These are phyloP conservation scores for Trichacis sp. DNA, from an alignment of 2,888 invertebrate species.

Conservation along the genomic window DNA sequence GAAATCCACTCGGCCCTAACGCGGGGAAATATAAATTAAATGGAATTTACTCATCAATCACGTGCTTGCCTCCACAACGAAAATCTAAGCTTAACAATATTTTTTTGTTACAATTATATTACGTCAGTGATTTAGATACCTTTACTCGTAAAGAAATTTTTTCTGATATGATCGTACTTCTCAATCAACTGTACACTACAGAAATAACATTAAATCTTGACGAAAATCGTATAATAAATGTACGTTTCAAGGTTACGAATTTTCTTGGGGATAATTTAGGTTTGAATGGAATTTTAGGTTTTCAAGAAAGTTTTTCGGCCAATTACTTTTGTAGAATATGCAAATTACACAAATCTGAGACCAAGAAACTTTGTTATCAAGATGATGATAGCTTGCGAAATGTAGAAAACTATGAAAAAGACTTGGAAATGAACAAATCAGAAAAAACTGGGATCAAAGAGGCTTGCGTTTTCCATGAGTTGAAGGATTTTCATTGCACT, in stretches of 20 bases:
- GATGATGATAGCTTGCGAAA: neutral
- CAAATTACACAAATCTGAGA: neutral
- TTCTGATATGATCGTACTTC: conserved; percentile 6
- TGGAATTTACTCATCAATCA: conserved; percentile 23
- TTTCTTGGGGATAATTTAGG: conserved; percentile 27
- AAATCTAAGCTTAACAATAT: conserved; percentile 19
- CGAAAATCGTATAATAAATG: neutral
- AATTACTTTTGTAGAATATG: conserved; percentile 15
- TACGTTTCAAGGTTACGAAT: neutral
- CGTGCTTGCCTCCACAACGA: conserved; percentile 28
- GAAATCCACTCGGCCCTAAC: conserved; percentile 35
- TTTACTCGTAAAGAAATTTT: conserved; percentile 18
- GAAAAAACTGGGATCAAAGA: conserved; percentile 24
- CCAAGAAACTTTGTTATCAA: neutral
- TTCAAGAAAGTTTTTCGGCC: conserved; percentile 21
- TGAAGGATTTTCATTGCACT: conserved; percentile 26
- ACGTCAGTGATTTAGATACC: conserved; percentile 1
- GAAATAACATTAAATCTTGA: neutral
- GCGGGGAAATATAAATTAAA: conserved; percentile 30
- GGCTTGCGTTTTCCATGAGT: conserved; percentile 26
- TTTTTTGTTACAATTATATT: conserved; percentile 19
- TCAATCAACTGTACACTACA: neutral
- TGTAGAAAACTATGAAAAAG: conserved; percentile 2
- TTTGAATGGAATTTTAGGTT: conserved; percentile 18
- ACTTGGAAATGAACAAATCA: neutral